Conservation (phyloP, 2,888 invertebrate genomes). For the Capitulum mitella region DNA sequence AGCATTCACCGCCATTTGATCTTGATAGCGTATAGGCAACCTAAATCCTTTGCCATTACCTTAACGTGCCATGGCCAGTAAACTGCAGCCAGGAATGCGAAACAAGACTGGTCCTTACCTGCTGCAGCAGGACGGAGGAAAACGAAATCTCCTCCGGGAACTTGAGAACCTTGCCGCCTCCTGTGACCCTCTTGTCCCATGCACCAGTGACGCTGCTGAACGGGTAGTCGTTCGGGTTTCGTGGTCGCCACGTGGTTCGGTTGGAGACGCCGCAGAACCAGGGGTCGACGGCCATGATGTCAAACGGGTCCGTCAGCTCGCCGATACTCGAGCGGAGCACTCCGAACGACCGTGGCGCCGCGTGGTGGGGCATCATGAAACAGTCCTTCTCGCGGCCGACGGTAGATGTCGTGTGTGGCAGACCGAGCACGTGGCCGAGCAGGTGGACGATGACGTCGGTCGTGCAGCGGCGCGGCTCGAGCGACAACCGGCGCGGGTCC, state of each 20-base stretch:
- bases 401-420: slow-evolving; percentile 3
- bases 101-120: too few relatives aligned
- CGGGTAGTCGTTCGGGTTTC: neutral
- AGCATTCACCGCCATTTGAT: too few relatives aligned
- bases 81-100: too few relatives aligned
- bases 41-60: too few relatives aligned
- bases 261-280: neutral
- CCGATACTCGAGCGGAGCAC: neutral
- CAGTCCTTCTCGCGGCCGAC: neutral
- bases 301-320: neutral
- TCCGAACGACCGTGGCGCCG: neutral
- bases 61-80: too few relatives aligned
- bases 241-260: slow-evolving; percentile 4
- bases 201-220: neutral
- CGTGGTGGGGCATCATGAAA: slow-evolving; percentile 13
- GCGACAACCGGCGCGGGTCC: neutral
- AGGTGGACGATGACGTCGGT: neutral
- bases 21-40: too few relatives aligned
- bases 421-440: slow-evolving; percentile 7
- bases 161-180: too few relatives aligned
- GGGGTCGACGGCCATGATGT: neutral
- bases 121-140: too few relatives aligned
- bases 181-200: too few relatives aligned
- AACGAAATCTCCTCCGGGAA: too few relatives aligned
- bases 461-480: neutral